Evolutionary conservation across 2,797 vertebrate genomes (phyloP), one percentile per base, ranked within the genome.

Genomic region (Dendrocincla fuliginosa): DNA sequence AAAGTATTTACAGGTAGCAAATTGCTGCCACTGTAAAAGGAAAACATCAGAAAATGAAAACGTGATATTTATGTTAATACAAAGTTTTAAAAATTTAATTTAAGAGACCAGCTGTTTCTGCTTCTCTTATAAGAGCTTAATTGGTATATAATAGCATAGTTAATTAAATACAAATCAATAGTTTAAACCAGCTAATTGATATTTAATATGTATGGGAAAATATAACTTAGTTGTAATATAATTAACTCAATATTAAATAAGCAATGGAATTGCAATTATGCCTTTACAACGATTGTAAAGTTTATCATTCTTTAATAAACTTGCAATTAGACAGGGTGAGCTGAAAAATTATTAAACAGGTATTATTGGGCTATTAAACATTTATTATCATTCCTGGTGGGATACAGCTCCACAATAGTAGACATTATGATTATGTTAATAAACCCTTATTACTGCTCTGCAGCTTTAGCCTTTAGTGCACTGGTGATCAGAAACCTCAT

Each of bases 111-210:
- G 97, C 97, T 98, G 97, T 96, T 98, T 96, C 86, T 92, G 90
- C 95, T 97, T 97, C 96, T 97, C 93, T 95, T 97, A 84, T 93
- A 98, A 97, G 96, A 97, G 95, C 96, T 97, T 98, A 98, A 98
- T 98, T 98, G 97, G 96, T 97, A 96, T 97, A 97, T 98, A 98
- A 98, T 98, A 97, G 97, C 97, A 95, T 71, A 97, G 97, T 97
- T 98, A 98, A 98, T 98, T 97, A 98, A 98, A 97, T 97, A 98
- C 96, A 97, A 97, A 98, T 98, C 98, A 98, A 98, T 98, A 98
- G 95, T 97, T 97, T 95, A 97, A 98, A 98, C 91, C 96, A 98
- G 95, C 96, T 98, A 98, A 98, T 98, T 98, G 98, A 98, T 98
- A 97, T 96, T 98, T 98, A 98, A 98, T 98, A 98, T 97, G 95